Evolutionary conservation across 2,888 invertebrate species (phyloP).

Genomic region (Onchidella celtica): DNA sequence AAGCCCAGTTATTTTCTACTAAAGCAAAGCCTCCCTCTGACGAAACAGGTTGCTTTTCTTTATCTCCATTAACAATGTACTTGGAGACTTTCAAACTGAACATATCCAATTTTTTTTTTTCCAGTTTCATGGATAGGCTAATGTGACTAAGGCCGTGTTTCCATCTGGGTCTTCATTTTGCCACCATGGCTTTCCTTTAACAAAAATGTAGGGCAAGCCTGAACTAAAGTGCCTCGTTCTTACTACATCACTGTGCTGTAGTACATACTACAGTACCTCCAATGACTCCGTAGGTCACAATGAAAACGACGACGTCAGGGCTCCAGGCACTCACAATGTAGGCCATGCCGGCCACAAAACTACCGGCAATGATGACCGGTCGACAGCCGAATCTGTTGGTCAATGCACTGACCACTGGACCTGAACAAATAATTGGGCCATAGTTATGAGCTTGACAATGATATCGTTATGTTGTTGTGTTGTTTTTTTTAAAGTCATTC

Average conservation of each 20-base stretch:
- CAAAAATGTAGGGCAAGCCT: not conserved
- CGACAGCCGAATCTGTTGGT: constrained; percentile 97
- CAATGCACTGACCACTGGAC: constrained; percentile 95
- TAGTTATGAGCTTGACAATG: not conserved
- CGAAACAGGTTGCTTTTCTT: no score
- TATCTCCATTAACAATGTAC: no score
- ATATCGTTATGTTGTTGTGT: no score
- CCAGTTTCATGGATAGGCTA: no score
- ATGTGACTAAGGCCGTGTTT: no score
- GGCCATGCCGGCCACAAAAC: constrained; percentile 87
- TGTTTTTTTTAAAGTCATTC: no score
- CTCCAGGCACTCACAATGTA: constrained; percentile 89
- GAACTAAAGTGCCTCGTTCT: not conserved
- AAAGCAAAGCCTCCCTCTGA: no score
- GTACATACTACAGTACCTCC: constrained; percentile 85
- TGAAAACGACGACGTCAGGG: constrained; percentile 89
- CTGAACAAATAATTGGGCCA: constrained; percentile 81
- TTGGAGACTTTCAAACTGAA: no score
- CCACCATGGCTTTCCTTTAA: not conserved
- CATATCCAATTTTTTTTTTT: no score
- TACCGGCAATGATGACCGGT: constrained; percentile 91
- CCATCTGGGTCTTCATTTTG: no score
- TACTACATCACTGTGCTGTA: not conserved
- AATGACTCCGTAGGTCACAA: constrained; percentile 90
- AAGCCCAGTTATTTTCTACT: no score